phyloP scores from a whole-genome alignment of 1,140 invertebrate genomes.

The Parasteatoda tepidariorum region DNA sequence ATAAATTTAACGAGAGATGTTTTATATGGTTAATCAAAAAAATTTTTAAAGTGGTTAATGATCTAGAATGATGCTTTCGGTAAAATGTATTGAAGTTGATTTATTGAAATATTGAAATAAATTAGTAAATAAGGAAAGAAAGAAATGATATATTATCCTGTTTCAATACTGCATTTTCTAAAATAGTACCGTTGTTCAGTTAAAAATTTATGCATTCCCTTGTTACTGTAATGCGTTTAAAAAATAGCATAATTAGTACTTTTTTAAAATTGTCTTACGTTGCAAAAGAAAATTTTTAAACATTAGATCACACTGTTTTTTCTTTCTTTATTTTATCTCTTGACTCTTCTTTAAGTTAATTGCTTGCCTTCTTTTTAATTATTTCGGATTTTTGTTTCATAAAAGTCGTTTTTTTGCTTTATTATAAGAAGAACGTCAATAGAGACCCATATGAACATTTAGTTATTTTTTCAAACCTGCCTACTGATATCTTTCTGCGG shows the following conservation, averaged over 20 bases:
- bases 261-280: too few species aligned
- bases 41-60: not conserved
- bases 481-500: constrained; percentile 16
- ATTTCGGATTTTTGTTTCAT: not conserved
- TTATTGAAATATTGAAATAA: not conserved
- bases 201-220: too few species aligned
- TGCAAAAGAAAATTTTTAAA: too few species aligned
- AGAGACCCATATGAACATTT: constrained; percentile 14
- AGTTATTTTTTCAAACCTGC: constrained; percentile 28
- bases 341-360: not conserved
- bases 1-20: too few species aligned
- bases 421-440: constrained; percentile 22
- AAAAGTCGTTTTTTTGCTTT: not conserved
- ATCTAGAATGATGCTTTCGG: not conserved
- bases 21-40: not conserved
- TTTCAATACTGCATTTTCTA: too few species aligned
- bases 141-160: not conserved
- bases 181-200: too few species aligned
- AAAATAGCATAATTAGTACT: too few species aligned
- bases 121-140: not conserved
- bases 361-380: not conserved
- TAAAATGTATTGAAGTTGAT: not conserved
- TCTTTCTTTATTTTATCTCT: not conserved
- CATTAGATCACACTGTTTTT: not conserved
- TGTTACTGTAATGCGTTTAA: too few species aligned